A percentile compares a stretch with the other conserved stretches of the same genome.
Conservation (phyloP, 2,113 vertebrate species). For the Salvator merianae region DNA sequence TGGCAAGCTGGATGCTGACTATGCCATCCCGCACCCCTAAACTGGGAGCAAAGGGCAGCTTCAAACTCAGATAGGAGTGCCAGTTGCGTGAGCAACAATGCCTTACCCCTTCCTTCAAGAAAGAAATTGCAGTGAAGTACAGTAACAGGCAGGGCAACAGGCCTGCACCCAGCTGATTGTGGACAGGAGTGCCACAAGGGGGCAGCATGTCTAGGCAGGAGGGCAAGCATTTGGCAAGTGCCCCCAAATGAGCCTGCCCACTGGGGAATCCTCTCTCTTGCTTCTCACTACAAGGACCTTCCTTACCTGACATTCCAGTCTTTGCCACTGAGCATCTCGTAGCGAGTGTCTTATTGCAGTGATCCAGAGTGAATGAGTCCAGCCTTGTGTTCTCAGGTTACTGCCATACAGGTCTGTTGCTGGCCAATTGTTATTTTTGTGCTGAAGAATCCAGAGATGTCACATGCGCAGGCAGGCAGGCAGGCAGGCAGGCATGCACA, state of each 20-base stretch:
- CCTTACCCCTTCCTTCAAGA: neutral
- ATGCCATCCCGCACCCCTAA: neutral
- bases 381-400: neutral
- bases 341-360: neutral
- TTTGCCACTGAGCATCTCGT: neutral
- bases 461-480: accelerated
- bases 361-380: neutral
- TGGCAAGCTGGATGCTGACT: neutral
- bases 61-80: neutral
- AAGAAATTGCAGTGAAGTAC: neutral
- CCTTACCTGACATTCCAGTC: neutral
- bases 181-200: neutral
- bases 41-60: neutral
- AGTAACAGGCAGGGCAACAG: neutral
- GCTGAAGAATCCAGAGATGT: neutral
- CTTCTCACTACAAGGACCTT: no score
- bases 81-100: neutral
- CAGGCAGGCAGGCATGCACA: accelerated
- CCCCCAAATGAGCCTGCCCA: no score
- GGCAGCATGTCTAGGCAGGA: neutral
- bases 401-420: neutral
- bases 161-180: no score
- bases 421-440: neutral
- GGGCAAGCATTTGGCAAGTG: neutral
- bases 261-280: neutral